Base-by-base conservation (phyloP, 92 coral and sea anemone genomes). In the Epizoanthus stellaris region DNA sequence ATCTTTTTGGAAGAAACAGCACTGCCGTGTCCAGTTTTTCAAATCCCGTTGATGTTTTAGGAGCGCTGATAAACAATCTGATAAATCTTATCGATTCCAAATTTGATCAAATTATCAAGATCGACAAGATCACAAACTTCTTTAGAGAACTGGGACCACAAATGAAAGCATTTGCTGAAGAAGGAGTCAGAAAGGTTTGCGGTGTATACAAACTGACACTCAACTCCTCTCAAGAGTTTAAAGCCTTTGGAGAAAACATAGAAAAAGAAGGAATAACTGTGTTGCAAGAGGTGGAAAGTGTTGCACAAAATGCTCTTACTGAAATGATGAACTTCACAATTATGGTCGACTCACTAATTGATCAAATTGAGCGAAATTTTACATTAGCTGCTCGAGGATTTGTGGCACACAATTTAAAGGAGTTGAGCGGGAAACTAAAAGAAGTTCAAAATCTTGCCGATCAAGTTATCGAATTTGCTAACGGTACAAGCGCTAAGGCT, bases 271-370 rank as follows among this genome's bases (percentile, higher is more conserved):
- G 93, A 5, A 92, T 94, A 52, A 85, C 85, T 49, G 88, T 85
- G 7, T 86, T 96, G n/a, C 86, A 90, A 74, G 82, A 75, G 49
- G 91, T 96, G 8, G 90, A 94, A 79, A 88, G 83, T 47, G 84
- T 87, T 66, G 65, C 95, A 0, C 99, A 97, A 90, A 87, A 86
- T 49, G 97, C 90, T 17, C 84, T 97, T 0, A 56, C 70, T 8
- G 99, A 97, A 75, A 82, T 97, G 64, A 66, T 90, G n/a, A 88
- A 95, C 83, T 95, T 92, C 75, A 97, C 99, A 3, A 30, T 86
- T 5, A 86, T 88, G 75, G 92, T 97, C 17, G 98, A 97, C 80
- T 74, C 73, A 9, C 86, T 97, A 40, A 88, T 95, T 45, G 93
- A 84, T 64, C 90, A 90, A 25, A 82, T 97, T 40, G 91, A 95